phyloP scores from a whole-genome alignment of 2,113 vertebrate genomes.

The Zosterops hypoxanthus region DNA sequence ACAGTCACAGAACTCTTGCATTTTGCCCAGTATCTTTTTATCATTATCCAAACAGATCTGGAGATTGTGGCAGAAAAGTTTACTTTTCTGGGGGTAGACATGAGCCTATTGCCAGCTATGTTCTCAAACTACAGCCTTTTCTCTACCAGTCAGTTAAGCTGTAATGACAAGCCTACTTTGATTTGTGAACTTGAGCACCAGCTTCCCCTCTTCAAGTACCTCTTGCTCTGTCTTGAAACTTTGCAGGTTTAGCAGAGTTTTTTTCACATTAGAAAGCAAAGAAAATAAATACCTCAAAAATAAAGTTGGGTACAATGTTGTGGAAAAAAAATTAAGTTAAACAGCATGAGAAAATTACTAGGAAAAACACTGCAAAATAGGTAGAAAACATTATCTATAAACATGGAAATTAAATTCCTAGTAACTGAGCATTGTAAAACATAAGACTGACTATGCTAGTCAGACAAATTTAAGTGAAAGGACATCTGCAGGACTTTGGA shows the following conservation, averaged over 20 bases:
- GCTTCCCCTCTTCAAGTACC: not conserved
- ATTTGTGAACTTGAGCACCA: not conserved
- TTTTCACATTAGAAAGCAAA: not conserved
- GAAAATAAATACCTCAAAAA: not conserved
- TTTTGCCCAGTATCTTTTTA: not conserved
- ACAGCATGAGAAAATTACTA: not conserved
- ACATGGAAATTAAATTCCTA: not conserved
- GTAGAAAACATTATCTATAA: not conserved
- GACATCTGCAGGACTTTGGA: not conserved
- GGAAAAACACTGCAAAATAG: not conserved
- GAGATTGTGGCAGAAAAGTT: not conserved
- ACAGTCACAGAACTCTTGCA: not conserved
- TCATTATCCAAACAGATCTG: constrained; percentile 22
- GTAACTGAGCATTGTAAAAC: not conserved
- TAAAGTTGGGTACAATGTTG: not conserved
- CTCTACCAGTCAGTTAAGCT: not conserved
- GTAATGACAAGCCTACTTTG: not conserved
- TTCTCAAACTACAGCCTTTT: not conserved
- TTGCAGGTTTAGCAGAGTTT: not conserved
- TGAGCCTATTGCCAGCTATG: not conserved
- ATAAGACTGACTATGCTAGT: not conserved
- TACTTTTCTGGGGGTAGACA: not conserved
- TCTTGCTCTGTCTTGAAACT: not conserved
- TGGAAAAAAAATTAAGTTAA: not conserved
- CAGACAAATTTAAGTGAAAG: not conserved